Conservation (phyloP, 2,797 vertebrate species). For the Valencia hispanica region DNA sequence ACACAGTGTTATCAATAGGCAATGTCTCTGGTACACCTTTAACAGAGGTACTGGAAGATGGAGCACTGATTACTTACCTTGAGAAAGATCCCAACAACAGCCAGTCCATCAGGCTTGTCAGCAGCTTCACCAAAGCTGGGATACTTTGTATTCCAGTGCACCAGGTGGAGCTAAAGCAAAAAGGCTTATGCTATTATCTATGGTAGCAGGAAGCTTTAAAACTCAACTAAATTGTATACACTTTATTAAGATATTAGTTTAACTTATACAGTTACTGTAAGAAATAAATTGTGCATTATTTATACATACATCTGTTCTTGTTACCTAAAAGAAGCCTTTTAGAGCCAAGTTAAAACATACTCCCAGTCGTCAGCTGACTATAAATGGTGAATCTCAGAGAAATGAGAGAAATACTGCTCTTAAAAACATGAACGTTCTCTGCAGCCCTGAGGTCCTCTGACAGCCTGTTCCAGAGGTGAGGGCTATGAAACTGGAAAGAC, state of each 20-base stretch:
- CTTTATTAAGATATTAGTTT: not conserved
- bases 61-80: conserved; percentile 78
- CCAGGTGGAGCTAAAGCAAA: conserved; percentile 89
- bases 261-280: not conserved
- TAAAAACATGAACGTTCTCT: no score
- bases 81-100: conserved; percentile 92
- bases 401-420: no score
- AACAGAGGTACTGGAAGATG: not conserved
- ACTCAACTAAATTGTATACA: not conserved
- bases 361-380: no score
- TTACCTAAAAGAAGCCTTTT: no score
- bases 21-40: not conserved
- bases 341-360: no score
- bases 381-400: no score
- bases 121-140: conserved; percentile 89
- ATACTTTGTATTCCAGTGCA: conserved; percentile 97
- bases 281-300: no score
- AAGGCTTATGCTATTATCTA: not conserved
- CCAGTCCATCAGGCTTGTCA: conserved; percentile 88
- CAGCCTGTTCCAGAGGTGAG: no score
- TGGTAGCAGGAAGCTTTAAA: not conserved
- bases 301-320: no score
- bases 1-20: not conserved
- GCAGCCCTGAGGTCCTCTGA: no score
- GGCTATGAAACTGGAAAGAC: no score